Conservation (phyloP, 1,140 invertebrate species). For the Drosophila asahinai region DNA sequence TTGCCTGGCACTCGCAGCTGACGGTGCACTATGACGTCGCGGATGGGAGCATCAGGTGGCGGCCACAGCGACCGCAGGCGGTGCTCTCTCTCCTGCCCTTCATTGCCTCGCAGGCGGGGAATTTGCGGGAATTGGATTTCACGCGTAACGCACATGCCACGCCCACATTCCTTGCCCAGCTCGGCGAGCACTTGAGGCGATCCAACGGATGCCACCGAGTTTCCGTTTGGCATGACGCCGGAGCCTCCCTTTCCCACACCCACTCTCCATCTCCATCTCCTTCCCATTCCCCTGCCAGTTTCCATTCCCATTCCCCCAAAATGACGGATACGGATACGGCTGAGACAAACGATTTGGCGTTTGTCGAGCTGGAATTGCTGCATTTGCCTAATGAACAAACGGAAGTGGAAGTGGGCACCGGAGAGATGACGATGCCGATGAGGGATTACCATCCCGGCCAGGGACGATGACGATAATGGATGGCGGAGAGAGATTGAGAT, state of each 20-base stretch:
- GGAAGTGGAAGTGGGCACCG: slow-evolving; percentile 30
- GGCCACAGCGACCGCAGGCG: slow-evolving; percentile 68
- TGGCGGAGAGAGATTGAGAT: slow-evolving; percentile 1
- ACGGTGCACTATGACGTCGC: slow-evolving; percentile 63
- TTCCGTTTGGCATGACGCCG: slow-evolving; percentile 53
- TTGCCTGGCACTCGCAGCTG: slow-evolving; percentile 70
- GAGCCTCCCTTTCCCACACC: no score
- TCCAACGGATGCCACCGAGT: slow-evolving; percentile 12
- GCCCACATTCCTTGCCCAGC: slow-evolving; percentile 63
- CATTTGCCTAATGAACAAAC: slow-evolving; percentile 63
- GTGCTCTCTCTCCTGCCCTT: slow-evolving; percentile 55
- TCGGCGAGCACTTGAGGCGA: slow-evolving; percentile 35
- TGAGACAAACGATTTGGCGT: slow-evolving; percentile 68
- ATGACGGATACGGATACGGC: slow-evolving; percentile 36
- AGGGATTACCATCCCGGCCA: slow-evolving; percentile 8
- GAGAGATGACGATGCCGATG: slow-evolving; percentile 31
- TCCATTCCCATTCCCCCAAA: slow-evolving; percentile 9
- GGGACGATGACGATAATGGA: slow-evolving; percentile 18
- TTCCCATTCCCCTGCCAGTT: not conserved
- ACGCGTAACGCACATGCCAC: slow-evolving; percentile 73
- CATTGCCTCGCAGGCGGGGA: slow-evolving; percentile 49
- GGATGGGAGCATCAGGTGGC: slow-evolving; percentile 74
- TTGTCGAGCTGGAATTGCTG: slow-evolving; percentile 64
- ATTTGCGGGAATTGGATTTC: slow-evolving; percentile 72
- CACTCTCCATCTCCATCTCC: slow-evolving; percentile 4